Conservation (phyloP, 2,888 invertebrate genomes). For the Gonocerus acuteangulatus region DNA sequence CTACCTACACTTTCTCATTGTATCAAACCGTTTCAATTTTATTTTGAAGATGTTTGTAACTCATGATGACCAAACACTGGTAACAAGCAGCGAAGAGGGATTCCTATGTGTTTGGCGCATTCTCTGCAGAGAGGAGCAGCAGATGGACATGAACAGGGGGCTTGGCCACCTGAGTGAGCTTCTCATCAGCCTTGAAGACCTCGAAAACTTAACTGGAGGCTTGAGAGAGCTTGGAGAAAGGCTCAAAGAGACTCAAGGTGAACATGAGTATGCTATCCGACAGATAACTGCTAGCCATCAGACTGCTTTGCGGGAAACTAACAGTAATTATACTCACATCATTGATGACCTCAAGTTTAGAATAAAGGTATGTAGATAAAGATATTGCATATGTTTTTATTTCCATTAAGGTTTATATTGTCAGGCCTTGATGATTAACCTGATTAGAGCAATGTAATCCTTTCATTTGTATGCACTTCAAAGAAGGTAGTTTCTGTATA, state of each 20-base stretch:
- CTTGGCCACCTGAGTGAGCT: constrained; percentile 49
- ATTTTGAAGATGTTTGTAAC: constrained; percentile 56
- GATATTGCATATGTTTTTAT: no score
- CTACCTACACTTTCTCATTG: no score
- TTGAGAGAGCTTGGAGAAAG: constrained; percentile 47
- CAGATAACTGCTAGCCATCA: constrained; percentile 71
- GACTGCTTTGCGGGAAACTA: constrained; percentile 72
- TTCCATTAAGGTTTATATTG: no score
- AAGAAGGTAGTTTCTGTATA: no score
- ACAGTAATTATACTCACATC: constrained; percentile 70
- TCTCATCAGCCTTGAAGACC: constrained; percentile 45
- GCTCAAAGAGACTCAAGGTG: constrained; percentile 76
- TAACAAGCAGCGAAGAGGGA: constrained; percentile 69
- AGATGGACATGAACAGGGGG: constrained; percentile 69
- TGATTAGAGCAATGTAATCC: no score
- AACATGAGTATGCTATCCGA: constrained; percentile 76
- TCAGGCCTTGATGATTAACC: no score
- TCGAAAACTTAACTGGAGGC: constrained; percentile 68
- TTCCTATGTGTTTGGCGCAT: constrained; percentile 80
- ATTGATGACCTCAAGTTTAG: constrained; percentile 69
- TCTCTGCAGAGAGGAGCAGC: constrained; percentile 53
- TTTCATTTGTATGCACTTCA: no score
- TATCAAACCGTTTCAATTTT: no score
- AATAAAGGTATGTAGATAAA: constrained; percentile 51
- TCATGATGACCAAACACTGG: constrained; percentile 66